Evolutionary conservation across 2,797 vertebrate genomes (phyloP), one percentile per base, ranked within the genome.

Genomic region (Mionectes olivaceus): DNA sequence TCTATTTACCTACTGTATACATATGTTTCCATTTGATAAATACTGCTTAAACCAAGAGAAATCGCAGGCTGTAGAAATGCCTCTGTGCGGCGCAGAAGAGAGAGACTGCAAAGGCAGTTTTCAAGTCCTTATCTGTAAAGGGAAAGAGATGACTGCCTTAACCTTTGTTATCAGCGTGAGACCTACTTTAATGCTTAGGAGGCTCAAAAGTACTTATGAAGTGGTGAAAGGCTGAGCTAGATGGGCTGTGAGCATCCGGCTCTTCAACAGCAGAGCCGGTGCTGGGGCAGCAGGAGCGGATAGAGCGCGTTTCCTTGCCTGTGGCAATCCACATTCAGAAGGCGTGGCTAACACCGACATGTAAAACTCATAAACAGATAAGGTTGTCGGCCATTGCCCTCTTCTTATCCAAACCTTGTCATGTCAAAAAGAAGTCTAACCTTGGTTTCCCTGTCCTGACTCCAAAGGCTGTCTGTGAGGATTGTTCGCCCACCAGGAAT

Each of bases 21-120:
- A 92, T 96, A 68, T 94, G 94, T 95, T 97, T 90, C 50, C 33
- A 80, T 90, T 94, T 95, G 93, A 96, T 96, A 97, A 95, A 94
- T 84, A 47, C 22, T 52, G 9, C 81, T 94, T 75, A 90, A 92
- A 91, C 68, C 64, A 76, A 86, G 90, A 88, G 78, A 82, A 96
- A 92, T 47, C 0, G 3, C 80, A 82, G 77, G 77, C 75, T 85
- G 52, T 49, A 82, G 87, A 78, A 96, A 78, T 70, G 83, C 87
- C 71, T 93, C 65, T 68, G 59, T 83, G 57, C 13, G 5, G 73
- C 27, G 21, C 44, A 37, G 59, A 84, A 61, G 56, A 90, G 89
- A 57, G 70, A 83, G 46, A 52, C 94, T 87, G 81, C 60, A 92
- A 95, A 95, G 90, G 75, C 75, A 94, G 63, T 94, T 95, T 94